Conservation (phyloP, 2,797 vertebrate genomes). For the Fringilla coelebs region DNA sequence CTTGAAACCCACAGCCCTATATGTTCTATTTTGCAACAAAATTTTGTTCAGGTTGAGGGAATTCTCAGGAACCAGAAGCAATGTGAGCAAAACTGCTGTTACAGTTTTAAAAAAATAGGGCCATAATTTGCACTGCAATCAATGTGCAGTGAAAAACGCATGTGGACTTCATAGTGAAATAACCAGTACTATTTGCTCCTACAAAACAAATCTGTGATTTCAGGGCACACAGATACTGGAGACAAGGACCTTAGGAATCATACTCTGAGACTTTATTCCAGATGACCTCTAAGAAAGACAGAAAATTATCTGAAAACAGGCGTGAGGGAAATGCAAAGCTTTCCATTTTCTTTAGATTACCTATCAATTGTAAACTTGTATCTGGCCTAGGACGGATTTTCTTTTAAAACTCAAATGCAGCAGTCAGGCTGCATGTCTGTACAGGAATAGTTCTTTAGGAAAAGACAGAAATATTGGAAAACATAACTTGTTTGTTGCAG, state of each 20-base stretch:
- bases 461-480: neutral
- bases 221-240: neutral
- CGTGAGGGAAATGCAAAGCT: neutral
- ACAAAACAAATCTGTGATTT: neutral
- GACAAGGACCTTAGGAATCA: neutral
- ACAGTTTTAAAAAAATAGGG: neutral
- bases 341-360: neutral
- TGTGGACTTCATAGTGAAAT: neutral
- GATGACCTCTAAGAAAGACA: neutral
- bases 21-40: neutral
- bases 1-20: neutral
- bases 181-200: neutral
- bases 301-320: neutral
- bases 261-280: neutral
- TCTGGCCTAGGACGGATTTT: neutral
- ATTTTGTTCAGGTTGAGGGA: neutral
- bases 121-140: neutral
- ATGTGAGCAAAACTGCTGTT: neutral
- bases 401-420: neutral
- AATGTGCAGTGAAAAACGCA: neutral
- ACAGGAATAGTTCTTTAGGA: neutral
- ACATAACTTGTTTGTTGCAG: neutral
- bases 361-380: neutral
- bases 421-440: neutral
- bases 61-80: neutral